Evolutionary conservation across 53 echinoderm and acorn worm genomes (phyloP).

Genomic region (Antedon mediterranea): DNA sequence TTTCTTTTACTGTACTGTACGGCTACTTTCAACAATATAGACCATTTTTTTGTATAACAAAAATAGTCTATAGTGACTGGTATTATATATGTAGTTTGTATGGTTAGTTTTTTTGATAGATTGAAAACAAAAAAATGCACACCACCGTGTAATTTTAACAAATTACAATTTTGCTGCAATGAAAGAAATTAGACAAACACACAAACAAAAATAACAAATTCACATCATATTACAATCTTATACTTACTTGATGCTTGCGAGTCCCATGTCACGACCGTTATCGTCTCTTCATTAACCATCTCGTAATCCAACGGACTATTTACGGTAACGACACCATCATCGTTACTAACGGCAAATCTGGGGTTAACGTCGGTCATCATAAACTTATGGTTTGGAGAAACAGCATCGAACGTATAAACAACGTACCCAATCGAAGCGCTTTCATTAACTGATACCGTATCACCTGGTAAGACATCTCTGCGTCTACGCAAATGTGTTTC

Average conservation of each 20-base stretch:
- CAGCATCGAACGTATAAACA: not conserved
- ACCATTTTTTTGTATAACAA: too few species aligned
- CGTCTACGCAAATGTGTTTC: not conserved
- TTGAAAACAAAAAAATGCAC: too few species aligned
- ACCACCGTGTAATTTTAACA: too few species aligned
- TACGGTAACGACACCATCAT: not conserved
- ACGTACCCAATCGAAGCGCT: not conserved
- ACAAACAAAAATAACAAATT: too few species aligned
- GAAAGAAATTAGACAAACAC: too few species aligned
- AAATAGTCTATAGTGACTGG: too few species aligned
- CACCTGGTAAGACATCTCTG: not conserved
- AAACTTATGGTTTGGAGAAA: not conserved
- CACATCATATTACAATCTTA: not conserved
- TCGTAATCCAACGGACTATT: not conserved
- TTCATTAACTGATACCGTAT: not conserved
- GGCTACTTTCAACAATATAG: too few species aligned
- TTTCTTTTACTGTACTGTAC: too few species aligned
- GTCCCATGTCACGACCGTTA: not conserved
- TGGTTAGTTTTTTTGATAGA: too few species aligned
- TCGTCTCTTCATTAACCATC: not conserved
- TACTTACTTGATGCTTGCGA: not conserved
- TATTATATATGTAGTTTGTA: too few species aligned
- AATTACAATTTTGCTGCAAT: too few species aligned
- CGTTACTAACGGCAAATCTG: not conserved
- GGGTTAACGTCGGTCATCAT: not conserved